Evolutionary conservation across 2,113 vertebrate genomes (phyloP).

Genomic region (Dasypus novemcinctus): DNA sequence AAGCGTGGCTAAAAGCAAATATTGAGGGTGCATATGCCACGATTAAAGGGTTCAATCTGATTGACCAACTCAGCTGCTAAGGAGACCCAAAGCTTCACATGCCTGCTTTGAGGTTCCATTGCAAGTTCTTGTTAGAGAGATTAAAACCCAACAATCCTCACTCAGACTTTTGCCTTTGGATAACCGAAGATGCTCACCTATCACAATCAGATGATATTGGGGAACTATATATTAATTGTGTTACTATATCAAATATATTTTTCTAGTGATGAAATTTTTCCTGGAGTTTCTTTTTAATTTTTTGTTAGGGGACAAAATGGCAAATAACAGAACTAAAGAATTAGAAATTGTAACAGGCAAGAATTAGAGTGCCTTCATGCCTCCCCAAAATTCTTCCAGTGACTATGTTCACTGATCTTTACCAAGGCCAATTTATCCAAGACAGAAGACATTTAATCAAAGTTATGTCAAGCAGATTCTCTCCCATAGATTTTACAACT

Average conservation of each 20-base stretch:
- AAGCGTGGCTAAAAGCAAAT: not conserved
- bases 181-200: not conserved
- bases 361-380: not conserved
- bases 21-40: too few relatives aligned
- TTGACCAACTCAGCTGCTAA: not conserved
- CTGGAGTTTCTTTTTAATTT: not conserved
- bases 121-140: not conserved
- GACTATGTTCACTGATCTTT: not conserved
- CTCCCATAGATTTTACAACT: not conserved
- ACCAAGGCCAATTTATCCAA: not conserved
- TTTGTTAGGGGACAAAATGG: not conserved
- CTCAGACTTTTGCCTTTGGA: not conserved
- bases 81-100: not conserved
- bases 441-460: not conserved
- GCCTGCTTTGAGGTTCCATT: not conserved
- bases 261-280: not conserved
- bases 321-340: not conserved
- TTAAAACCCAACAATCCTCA: not conserved
- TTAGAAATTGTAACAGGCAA: not conserved
- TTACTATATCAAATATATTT: not conserved
- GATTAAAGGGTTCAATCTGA: not conserved
- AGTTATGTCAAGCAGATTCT: not conserved
- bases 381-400: not conserved
- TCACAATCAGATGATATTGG: not conserved
- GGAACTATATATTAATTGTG: not conserved